Percentiles rank a stretch among this genome's conserved stretches.
Conservation (phyloP, 2,888 invertebrate genomes). For the Aleiodes testaceus region DNA sequence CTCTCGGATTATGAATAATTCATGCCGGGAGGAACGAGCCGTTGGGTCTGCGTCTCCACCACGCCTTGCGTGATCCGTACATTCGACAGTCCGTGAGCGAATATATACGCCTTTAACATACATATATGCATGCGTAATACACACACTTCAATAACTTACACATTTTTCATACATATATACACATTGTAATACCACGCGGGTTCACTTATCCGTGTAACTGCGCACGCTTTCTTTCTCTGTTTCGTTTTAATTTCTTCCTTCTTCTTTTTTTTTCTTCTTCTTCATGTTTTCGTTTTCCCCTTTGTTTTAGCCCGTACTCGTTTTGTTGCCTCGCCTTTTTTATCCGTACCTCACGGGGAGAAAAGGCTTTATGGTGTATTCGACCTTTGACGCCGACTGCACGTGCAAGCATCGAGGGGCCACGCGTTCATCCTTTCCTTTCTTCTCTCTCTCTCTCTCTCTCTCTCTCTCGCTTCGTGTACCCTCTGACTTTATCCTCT, state of each 20-base stretch:
- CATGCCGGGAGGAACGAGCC: constrained; percentile 61
- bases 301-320: constrained; percentile 8
- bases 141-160: constrained; percentile 11
- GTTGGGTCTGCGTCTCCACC: constrained; percentile 61
- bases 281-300: neutral
- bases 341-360: neutral
- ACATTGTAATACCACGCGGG: constrained; percentile 31
- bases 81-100: constrained; percentile 54
- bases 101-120: constrained; percentile 37
- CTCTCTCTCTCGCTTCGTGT: neutral
- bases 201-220: constrained; percentile 24
- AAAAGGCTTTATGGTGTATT: neutral
- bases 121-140: constrained; percentile 35
- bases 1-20: constrained; percentile 65
- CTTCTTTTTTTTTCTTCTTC: constrained; percentile 2
- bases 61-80: constrained; percentile 62
- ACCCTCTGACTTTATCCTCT: constrained; percentile 15
- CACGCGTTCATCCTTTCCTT: constrained; percentile 24
- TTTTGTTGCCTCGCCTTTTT: neutral
- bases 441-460: constrained; percentile 10
- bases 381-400: constrained; percentile 23
- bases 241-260: constrained; percentile 2
- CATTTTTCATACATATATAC: constrained; percentile 40
- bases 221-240: constrained; percentile 4
- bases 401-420: constrained; percentile 21